A percentile compares a stretch with the other conserved stretches of the same genome.
phyloP scores from a whole-genome alignment of 35 echinoderm and acorn worm species.

The Patiria miniata region DNA sequence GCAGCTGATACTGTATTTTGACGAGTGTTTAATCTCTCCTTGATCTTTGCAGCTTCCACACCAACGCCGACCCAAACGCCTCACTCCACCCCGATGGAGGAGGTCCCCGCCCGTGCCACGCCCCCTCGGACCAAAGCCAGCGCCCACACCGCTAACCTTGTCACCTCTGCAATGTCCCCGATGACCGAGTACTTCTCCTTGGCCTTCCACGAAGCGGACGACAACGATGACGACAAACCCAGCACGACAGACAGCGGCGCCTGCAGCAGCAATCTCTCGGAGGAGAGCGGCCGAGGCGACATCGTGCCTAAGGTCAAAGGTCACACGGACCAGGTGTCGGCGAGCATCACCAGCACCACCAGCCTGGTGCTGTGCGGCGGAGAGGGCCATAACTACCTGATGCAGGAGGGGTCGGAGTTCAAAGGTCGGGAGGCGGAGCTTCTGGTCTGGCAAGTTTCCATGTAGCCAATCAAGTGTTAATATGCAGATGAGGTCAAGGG shows the following conservation, averaged over 20 bases:
- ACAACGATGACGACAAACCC: conserved; percentile 18
- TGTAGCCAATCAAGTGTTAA: conserved; percentile 24
- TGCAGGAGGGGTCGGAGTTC: conserved; percentile 42
- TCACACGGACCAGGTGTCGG: conserved; percentile 75
- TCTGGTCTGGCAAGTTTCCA: conserved; percentile 96
- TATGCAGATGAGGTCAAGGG: neutral
- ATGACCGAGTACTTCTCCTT: conserved; percentile 94
- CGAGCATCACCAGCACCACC: conserved; percentile 84
- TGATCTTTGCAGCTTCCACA: conserved; percentile 26
- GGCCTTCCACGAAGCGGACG: conserved; percentile 61
- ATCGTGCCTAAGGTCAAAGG: conserved; percentile 20
- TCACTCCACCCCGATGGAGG: neutral
- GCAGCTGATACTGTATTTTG: no score
- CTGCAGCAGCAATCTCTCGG: conserved; percentile 50
- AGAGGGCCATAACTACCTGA: conserved; percentile 89
- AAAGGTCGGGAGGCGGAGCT: conserved; percentile 75
- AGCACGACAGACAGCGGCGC: conserved; percentile 17
- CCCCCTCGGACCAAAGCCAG: conserved; percentile 59
- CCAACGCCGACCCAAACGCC: conserved; percentile 25
- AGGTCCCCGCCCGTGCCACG: neutral
- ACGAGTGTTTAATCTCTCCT: neutral
- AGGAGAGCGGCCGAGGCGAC: conserved; percentile 37
- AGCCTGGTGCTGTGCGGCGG: conserved; percentile 84
- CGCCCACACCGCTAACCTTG: conserved; percentile 68
- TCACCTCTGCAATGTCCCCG: conserved; percentile 90